A percentile compares a stretch with the other conserved stretches of the same genome.
Conservation (phyloP, 30 jellyfish, hydroid and myxozoan genomes). For the Aurelia aurita complex sp. Pacific region DNA sequence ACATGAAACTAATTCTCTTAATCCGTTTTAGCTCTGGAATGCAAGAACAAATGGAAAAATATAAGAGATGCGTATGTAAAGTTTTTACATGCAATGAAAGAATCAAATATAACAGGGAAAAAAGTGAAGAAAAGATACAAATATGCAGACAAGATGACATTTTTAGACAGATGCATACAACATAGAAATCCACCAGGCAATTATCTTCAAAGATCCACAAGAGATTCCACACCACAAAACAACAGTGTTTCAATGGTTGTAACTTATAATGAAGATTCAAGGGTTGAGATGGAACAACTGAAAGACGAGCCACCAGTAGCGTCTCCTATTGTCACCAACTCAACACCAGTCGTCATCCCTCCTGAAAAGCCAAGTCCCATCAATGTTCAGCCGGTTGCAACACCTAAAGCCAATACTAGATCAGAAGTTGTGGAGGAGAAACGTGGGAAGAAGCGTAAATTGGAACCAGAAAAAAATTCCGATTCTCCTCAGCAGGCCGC, state of each 20-base stretch:
- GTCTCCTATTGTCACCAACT: background rate
- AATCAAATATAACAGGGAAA: constrained; percentile 38
- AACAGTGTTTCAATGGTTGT: constrained; percentile 69
- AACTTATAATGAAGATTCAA: constrained; percentile 23
- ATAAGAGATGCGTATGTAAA: constrained; percentile 78
- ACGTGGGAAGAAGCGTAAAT: constrained; percentile 40
- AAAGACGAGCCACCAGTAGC: background rate
- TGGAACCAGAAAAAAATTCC: constrained; percentile 27
- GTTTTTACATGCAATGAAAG: constrained; percentile 48
- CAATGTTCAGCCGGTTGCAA: background rate
- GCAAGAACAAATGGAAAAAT: constrained; percentile 79
- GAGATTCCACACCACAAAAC: constrained; percentile 48
- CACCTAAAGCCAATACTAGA: background rate
- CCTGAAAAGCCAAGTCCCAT: constrained; percentile 15
- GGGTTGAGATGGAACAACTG: constrained; percentile 5
- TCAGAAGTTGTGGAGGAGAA: background rate
- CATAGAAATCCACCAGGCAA: constrained; percentile 65
- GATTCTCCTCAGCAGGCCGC: constrained; percentile 49
- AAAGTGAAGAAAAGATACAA: constrained; percentile 59
- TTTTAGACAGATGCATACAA: constrained; percentile 59
- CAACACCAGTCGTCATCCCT: background rate
- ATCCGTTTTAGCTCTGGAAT: constrained; percentile 33
- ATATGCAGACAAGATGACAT: constrained; percentile 66
- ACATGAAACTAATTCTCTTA: background rate
- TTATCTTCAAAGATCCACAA: constrained; percentile 9